These are phyloP conservation scores for Neelides sp. DNA, from an alignment of 1,140 invertebrate genomes.

Conservation along the genomic window DNA sequence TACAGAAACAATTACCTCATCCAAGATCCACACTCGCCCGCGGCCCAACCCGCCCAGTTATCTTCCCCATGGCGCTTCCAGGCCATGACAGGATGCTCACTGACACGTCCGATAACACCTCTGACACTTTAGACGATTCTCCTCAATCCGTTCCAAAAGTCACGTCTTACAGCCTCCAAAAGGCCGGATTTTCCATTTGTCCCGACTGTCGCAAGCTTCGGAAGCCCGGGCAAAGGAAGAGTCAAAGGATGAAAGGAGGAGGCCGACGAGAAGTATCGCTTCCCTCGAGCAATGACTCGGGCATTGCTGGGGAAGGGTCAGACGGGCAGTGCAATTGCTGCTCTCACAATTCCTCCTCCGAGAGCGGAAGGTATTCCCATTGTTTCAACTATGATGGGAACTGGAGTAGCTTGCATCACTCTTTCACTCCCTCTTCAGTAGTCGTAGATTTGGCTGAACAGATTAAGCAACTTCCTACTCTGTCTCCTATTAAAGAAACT, in stretches of 20 bases:
- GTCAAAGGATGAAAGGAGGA: conserved; percentile 31
- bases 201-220: conserved; percentile 28
- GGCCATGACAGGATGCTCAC: conserved; percentile 15
- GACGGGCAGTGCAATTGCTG: conserved; percentile 48
- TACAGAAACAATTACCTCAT: conserved; percentile 22
- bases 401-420: neutral
- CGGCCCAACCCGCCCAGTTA: conserved; percentile 26
- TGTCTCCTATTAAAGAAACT: too few species aligned
- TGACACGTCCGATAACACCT: conserved; percentile 25
- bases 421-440: too few species aligned
- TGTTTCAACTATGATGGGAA: conserved; percentile 31
- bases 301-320: conserved; percentile 51
- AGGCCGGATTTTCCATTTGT: conserved; percentile 19
- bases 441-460: too few species aligned
- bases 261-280: conserved; percentile 52
- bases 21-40: conserved; percentile 15
- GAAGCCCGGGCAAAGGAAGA: conserved; percentile 13
- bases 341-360: conserved; percentile 51
- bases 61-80: conserved; percentile 30
- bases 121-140: conserved; percentile 27
- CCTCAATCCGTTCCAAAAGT: neutral
- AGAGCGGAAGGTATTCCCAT: conserved; percentile 62
- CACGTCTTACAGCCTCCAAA: neutral
- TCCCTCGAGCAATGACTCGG: conserved; percentile 66
- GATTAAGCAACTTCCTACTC: too few species aligned